phyloP scores from a whole-genome alignment of 2,113 vertebrate genomes.

The Anser cygnoides region DNA sequence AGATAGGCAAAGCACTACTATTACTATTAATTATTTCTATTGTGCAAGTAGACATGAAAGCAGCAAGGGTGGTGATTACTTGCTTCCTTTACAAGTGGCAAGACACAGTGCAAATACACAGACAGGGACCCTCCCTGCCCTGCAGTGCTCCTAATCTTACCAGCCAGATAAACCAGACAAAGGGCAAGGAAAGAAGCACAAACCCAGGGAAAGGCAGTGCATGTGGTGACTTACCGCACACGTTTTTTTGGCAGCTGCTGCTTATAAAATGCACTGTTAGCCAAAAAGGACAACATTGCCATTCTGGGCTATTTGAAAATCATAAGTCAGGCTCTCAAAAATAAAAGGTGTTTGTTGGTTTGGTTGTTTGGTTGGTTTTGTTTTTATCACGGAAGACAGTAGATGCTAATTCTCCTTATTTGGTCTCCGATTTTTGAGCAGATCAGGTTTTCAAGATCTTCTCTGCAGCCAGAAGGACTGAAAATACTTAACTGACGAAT shows the following conservation, averaged over 20 bases:
- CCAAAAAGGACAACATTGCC: neutral
- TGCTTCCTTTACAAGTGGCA: slow-evolving; percentile 59
- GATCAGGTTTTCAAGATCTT: neutral
- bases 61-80: slow-evolving; percentile 54
- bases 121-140: slow-evolving; percentile 48
- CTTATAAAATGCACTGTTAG: neutral
- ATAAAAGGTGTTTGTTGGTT: neutral
- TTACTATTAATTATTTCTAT: slow-evolving; percentile 65
- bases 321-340: neutral
- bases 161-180: slow-evolving; percentile 27
- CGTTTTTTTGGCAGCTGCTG: neutral
- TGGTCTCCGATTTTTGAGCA: neutral
- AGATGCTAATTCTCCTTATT: neutral
- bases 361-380: too few relatives aligned
- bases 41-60: slow-evolving; percentile 70
- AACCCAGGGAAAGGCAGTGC: neutral
- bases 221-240: neutral
- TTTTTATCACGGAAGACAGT: neutral
- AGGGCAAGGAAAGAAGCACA: neutral
- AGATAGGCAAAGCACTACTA: slow-evolving; percentile 67
- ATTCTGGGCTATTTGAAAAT: neutral
- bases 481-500: neutral
- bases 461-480: neutral
- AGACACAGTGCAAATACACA: slow-evolving; percentile 36
- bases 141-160: slow-evolving; percentile 39